Evolutionary conservation across 2,888 invertebrate genomes (phyloP), one percentile per base, ranked within the genome.

Genomic region (Calliopum simillimum): DNA sequence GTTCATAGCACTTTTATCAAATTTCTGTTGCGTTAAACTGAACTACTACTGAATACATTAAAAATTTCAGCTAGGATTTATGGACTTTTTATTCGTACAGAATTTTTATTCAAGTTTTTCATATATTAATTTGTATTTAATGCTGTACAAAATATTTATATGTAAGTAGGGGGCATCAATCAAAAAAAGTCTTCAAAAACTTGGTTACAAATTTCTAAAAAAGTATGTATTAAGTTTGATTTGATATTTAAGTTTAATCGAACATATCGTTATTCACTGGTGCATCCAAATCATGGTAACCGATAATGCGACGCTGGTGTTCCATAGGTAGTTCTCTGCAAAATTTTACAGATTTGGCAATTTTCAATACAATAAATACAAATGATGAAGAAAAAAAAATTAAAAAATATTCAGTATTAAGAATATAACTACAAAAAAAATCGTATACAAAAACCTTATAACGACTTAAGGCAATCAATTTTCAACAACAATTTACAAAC

Each of bases 221-320:
- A 25, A 47, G 12, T 6, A 43, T n/a, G 62, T 49, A 21, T 68
- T 25, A 14, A 56, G 43, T 61, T 61, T 44, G 23, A 33, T 53
- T 69, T 44, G 19, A 51, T 65, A 33, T 63, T 70, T 56, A 55
- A 68, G 58, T 76, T 82, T 84, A 86, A 76, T 85, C 85, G 87
- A 94, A 93, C 86, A 92, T 90, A 86, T 94, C 94, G 85, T 90
- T 89, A 88, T 88, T 90, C 86, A 94, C 94, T 88, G 94, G 94
- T 86, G 94, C 94, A 89, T 96, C 95, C 89, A 96, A 90, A 89
- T 96, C 96, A 88, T 94, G 92, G 91, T 96, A 96, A 86, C 92
- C 93, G 87, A 95, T 90, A 86, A 95, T 89, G 86, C 93, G 91
- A 87, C 95, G 90, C 86, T 91, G 90, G 80, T 90, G 89, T 85